Conservation (phyloP, 2,888 invertebrate species). For the Philonicus albiceps region DNA sequence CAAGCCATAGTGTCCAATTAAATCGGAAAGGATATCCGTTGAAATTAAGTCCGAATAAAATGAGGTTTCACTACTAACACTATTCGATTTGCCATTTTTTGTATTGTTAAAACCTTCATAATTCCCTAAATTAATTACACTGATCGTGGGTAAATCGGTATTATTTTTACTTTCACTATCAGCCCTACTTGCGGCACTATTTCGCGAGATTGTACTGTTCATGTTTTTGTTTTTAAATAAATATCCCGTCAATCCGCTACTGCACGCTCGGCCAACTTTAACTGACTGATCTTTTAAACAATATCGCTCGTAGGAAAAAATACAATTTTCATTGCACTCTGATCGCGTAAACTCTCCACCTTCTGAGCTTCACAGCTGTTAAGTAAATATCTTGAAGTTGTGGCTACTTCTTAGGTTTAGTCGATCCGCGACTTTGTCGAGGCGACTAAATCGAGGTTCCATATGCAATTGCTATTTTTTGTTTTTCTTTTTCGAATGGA, state of each 20-base stretch:
- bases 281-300: slow-evolving; percentile 27
- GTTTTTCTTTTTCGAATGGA: neutral
- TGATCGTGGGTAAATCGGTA: neutral
- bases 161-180: neutral
- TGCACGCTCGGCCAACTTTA: neutral
- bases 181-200: neutral
- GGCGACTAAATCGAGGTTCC: neutral
- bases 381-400: neutral
- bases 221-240: neutral
- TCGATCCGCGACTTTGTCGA: neutral
- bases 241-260: neutral
- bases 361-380: neutral
- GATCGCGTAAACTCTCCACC: neutral
- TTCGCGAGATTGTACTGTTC: neutral
- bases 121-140: slow-evolving; percentile 2
- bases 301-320: neutral
- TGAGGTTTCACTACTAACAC: neutral
- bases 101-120: neutral
- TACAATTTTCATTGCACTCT: neutral
- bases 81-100: neutral
- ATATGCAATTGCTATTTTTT: neutral
- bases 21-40: slow-evolving; percentile 65
- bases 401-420: neutral
- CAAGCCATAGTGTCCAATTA: slow-evolving; percentile 67
- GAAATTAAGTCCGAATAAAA: slow-evolving; percentile 51